phyloP scores from a whole-genome alignment of 1,140 invertebrate species.

The Cydia strobilella region DNA sequence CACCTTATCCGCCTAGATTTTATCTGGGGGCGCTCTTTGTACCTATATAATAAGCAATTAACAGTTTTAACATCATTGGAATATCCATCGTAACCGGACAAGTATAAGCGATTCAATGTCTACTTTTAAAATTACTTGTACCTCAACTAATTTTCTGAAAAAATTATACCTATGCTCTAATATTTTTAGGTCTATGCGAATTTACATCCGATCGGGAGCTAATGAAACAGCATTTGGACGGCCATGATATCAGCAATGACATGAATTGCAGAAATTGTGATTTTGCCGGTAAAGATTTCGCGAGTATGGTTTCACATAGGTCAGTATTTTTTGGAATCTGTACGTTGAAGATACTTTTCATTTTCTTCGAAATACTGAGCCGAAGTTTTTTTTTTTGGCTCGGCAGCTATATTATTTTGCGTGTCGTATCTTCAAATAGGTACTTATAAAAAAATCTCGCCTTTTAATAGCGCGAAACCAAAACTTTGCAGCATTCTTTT shows the following conservation, averaged over 20 bases:
- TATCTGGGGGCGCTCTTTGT: background rate
- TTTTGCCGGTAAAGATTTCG: constrained; percentile 51
- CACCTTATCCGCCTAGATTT: background rate
- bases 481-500: background rate
- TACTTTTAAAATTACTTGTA: too few relatives aligned
- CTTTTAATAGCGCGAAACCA: too few relatives aligned
- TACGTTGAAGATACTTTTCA: too few relatives aligned
- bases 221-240: constrained; percentile 48
- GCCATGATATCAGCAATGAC: constrained; percentile 49
- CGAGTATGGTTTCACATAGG: constrained; percentile 59
- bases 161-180: background rate
- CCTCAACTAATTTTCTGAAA: too few relatives aligned
- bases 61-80: background rate
- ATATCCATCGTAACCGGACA: background rate
- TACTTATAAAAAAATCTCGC: too few relatives aligned
- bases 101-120: background rate
- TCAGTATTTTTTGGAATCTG: constrained; percentile 33
- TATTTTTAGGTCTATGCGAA: constrained; percentile 59
- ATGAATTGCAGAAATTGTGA: constrained; percentile 55
- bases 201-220: constrained; percentile 35
- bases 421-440: too few relatives aligned
- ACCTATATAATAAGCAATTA: constrained; percentile 6
- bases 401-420: background rate
- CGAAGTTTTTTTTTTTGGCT: background rate
- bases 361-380: too few relatives aligned